phyloP scores from a whole-genome alignment of 2,113 vertebrate species.

The Montifringilla adamsi region DNA sequence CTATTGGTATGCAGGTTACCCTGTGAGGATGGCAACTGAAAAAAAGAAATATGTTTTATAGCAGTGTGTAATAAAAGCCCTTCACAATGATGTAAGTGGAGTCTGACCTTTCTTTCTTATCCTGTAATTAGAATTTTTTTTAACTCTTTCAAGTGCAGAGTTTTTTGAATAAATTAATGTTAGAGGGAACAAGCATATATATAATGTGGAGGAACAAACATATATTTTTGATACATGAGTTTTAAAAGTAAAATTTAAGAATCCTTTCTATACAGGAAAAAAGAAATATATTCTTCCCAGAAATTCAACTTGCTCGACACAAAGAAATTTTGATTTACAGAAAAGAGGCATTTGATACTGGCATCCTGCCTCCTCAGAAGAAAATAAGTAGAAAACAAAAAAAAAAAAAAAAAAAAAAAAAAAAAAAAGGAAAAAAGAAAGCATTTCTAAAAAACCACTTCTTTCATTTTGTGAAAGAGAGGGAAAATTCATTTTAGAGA shows the following conservation, averaged over 20 bases:
- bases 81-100: slow-evolving; percentile 65
- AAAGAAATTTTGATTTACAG: background rate
- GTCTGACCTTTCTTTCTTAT: slow-evolving; percentile 71
- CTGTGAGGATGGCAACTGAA: slow-evolving; percentile 51
- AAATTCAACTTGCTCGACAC: background rate
- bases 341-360: background rate
- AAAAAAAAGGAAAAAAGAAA: background rate
- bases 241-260: background rate
- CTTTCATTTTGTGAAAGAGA: background rate
- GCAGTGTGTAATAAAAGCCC: slow-evolving; percentile 65
- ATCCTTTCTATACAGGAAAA: background rate
- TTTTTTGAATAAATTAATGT: slow-evolving; percentile 55
- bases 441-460: background rate
- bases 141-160: slow-evolving; percentile 59
- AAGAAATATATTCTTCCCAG: background rate
- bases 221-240: background rate
- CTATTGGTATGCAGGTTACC: slow-evolving; percentile 70
- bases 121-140: slow-evolving; percentile 71
- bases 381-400: background rate
- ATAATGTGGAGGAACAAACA: background rate
- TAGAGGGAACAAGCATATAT: background rate
- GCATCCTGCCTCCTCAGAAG: background rate
- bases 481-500: background rate
- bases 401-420: too few species aligned
- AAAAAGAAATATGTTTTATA: slow-evolving; percentile 65